These are phyloP conservation scores for Thryonomys swinderianus DNA, from an alignment of 2,113 vertebrate genomes.

Conservation along the genomic window DNA sequence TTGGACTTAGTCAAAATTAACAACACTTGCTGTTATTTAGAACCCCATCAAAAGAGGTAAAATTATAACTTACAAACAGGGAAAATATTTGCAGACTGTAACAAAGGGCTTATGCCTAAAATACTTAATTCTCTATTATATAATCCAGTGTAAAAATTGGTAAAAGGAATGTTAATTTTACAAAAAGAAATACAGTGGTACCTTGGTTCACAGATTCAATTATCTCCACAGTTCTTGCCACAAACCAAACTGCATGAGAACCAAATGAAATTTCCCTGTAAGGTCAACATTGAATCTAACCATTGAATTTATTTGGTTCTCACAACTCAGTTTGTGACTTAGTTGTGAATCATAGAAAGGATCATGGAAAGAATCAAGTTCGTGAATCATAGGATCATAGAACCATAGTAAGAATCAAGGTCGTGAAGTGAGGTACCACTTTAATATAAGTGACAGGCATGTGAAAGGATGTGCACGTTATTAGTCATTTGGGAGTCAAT, in stretches of 20 bases:
- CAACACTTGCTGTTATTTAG: not conserved
- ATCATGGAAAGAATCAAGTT: not conserved
- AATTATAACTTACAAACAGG: not conserved
- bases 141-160: not conserved
- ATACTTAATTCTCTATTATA: conserved; percentile 15
- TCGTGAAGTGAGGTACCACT: not conserved
- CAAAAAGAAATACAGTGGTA: not conserved
- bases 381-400: too few species aligned
- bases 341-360: too few species aligned
- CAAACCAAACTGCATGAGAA: not conserved
- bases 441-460: not conserved
- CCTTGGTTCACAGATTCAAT: not conserved
- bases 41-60: not conserved
- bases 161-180: not conserved
- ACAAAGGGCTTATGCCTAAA: not conserved
- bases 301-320: not conserved
- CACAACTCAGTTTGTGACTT: not conserved
- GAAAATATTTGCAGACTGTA: not conserved
- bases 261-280: not conserved
- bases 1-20: not conserved
- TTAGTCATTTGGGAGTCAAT: not conserved
- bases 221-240: not conserved
- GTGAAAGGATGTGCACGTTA: not conserved
- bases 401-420: too few species aligned
- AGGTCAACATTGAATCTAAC: not conserved